phyloP scores from a whole-genome alignment of 2,113 vertebrate genomes.

The Stigmatopora argus region DNA sequence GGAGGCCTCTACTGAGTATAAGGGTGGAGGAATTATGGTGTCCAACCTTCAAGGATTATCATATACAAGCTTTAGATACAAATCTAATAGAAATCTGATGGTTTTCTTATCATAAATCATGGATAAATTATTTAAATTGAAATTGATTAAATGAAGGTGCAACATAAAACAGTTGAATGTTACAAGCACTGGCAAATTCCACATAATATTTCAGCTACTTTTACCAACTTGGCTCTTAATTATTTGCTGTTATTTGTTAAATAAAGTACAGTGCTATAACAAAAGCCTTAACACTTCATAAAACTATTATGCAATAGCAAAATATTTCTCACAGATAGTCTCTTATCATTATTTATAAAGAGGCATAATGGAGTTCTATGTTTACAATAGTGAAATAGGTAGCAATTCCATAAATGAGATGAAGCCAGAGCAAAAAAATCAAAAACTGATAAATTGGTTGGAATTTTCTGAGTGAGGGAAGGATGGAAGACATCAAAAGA shows the following conservation, averaged over 20 bases:
- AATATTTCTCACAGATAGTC: neutral
- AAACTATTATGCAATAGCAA: neutral
- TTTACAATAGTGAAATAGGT: neutral
- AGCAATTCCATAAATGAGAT: neutral
- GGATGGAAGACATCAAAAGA: conserved; percentile 18
- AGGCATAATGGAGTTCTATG: neutral
- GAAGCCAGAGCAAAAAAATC: neutral
- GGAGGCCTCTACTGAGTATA: no score
- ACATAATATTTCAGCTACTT: neutral
- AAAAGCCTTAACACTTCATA: neutral
- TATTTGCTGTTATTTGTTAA: neutral
- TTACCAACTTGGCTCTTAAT: neutral
- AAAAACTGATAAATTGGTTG: conserved; percentile 3
- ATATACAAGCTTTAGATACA: neutral
- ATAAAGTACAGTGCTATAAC: neutral
- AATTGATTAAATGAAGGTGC: neutral
- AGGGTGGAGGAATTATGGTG: no score
- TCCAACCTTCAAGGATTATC: no score
- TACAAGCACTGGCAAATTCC: neutral
- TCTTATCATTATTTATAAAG: neutral
- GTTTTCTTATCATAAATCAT: neutral
- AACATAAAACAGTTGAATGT: neutral
- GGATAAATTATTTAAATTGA: neutral
- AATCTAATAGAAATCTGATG: neutral
- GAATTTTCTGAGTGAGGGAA: conserved; percentile 4